Conservation (phyloP, 2,797 vertebrate species). For the Falco columbarius region DNA sequence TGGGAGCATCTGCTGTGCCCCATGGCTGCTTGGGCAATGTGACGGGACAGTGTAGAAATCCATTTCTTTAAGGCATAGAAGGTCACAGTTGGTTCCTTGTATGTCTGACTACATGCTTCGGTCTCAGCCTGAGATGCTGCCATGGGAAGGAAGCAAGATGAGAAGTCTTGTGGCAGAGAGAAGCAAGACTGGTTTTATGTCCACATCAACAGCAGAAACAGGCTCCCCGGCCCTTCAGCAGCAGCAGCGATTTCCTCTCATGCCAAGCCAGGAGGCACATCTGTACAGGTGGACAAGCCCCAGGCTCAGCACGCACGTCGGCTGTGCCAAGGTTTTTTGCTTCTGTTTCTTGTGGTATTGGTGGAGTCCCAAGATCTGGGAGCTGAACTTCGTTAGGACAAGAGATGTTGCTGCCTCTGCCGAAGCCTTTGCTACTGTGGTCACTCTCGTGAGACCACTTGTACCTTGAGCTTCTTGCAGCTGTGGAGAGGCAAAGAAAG, state of each 20-base stretch:
- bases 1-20: not conserved
- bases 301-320: not conserved
- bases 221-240: not conserved
- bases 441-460: not conserved
- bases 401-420: not conserved
- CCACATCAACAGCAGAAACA: not conserved
- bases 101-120: not conserved
- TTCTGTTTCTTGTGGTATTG: not conserved
- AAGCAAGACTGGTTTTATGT: not conserved
- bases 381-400: not conserved
- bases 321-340: not conserved
- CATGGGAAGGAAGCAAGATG: not conserved
- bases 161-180: not conserved
- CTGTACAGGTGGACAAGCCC: rapidly evolving
- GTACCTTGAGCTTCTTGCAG: not conserved
- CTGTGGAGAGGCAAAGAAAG: not conserved
- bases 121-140: not conserved
- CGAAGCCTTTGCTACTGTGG: not conserved
- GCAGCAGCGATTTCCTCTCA: not conserved
- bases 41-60: not conserved
- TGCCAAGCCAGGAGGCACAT: not conserved
- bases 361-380: not conserved
- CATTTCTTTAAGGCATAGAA: not conserved
- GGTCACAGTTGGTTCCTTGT: not conserved
- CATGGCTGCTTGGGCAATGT: not conserved